Evolutionary conservation across 2,797 vertebrate species (phyloP), one percentile per base, ranked within the genome.

Genomic region (Tokudaia tokunoshimensis): DNA sequence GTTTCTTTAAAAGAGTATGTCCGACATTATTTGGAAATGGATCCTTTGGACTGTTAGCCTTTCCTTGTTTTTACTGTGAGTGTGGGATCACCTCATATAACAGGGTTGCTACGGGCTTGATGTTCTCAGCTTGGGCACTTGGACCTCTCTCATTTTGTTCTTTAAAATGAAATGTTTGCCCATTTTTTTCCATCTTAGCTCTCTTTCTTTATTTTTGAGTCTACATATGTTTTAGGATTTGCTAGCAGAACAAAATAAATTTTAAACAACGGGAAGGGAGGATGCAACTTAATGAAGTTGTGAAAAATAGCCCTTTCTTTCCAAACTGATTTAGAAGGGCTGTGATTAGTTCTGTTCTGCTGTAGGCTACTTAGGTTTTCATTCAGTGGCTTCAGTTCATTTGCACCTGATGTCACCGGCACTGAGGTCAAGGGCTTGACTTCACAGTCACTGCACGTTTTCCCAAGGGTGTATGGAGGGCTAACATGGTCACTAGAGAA

Each of bases 141-240:
- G 44, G 13, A 22, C 26, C 7, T 91, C 13, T 31, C 82, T 85
- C 15, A 47, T 34, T 65, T 88, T 70, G 89, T 37, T 26, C 37
- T 67, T 78, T n/a, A 79, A 84, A 78, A 44, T 41, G 47, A 55
- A n/a, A 50, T 87, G 88, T 70, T 92, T n/a, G 3, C 47, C 1
- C 87, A 37, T 26, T 88, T 93, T 78, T 12, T 44, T 31, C 8
- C 6, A 2, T 96, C 50, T 91, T 70, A 81, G 26, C 29, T n/a
- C 17, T 78, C 17, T 78, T 11, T 92, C 47, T 82, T 82, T 74
- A 91, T 37, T 92, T 92, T 87, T 96, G 29, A 93, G 86, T 86
- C 31, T 81, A 41, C 0, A 75, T 41, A 15, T 13, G 34, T 47
- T 80, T 96, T 84, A 89, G 26, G 31, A 82, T 94, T 91, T 84